Evolutionary conservation across 2,888 invertebrate genomes (phyloP), one percentile per base, ranked within the genome.

Genomic region (Baccha elongata): DNA sequence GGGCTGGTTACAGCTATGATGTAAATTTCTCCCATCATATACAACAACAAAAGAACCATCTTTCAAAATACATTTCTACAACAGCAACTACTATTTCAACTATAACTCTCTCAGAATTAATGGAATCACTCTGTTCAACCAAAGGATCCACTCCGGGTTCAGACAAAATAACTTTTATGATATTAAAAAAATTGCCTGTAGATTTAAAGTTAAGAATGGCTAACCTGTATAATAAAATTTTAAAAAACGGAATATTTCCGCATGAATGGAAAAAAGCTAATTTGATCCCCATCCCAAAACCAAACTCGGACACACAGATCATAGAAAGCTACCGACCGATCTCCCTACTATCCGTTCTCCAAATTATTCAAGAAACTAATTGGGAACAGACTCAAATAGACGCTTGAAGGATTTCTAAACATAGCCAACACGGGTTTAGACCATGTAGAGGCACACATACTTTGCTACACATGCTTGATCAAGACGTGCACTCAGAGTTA

Each of bases 291-390:
- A 44, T 44, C 17, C 58, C 13, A 8, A 53, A 35, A 35, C 53
- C 37, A 5, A 53, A 53, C 5, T 19, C 19, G 2, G 6, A 35
- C 11, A 7, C 13, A 1, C 13, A 40, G 42, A 42, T 6, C 3
- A 11, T 26, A 7, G 29, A 60, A 17, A 42, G 26, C 15, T 44
- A 44, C 3, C 29, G 29, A 0, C 60, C 58, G 5, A 60, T 60
- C 3, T 58, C 17, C 15, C 26, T 60, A 1, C 23, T 60, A 11
- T 26, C 60, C 1, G 60, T 60, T 60, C 60, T 60, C 44, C 26
- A 60, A 60, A 42, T 13, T 60, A 42, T 60, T 60, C 17, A 44
- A 44, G 32, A 60, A 26, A 60, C 26, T 42, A 60, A 44, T 60
- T 44, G 23, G 7, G 3, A 60, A 26, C 4, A 44, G 42, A 29